These are phyloP conservation scores for Trialeurodes vaporariorum DNA, from an alignment of 1,140 invertebrate genomes.

Conservation along the genomic window DNA sequence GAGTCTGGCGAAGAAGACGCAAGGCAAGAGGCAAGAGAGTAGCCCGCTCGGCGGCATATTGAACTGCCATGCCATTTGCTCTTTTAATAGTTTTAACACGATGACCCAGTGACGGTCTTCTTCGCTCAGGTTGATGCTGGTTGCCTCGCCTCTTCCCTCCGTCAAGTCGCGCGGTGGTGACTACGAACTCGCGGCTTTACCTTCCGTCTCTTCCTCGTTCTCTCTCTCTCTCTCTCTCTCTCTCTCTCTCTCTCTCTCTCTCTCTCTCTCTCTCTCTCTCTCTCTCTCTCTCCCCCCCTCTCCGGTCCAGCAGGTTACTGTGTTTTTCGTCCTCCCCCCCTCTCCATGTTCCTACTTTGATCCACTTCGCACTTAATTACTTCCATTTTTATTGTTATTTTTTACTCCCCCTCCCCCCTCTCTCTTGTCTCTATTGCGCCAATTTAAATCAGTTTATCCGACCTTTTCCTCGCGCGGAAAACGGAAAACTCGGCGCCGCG, in stretches of 20 bases:
- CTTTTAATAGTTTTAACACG: neutral
- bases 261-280: constrained; percentile 1
- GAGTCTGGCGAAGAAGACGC: too few relatives aligned
- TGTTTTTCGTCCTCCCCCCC: neutral
- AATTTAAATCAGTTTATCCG: neutral
- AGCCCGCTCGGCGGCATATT: constrained; percentile 1
- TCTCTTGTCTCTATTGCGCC: neutral
- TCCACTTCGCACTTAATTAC: neutral
- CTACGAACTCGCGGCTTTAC: neutral
- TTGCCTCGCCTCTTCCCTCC: too few relatives aligned
- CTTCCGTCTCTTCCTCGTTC: constrained; percentile 10
- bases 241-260: neutral
- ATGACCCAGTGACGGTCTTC: neutral
- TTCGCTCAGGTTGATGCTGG: constrained; percentile 1
- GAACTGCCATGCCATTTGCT: neutral
- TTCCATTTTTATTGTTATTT: constrained; percentile 1
- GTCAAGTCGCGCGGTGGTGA: too few relatives aligned
- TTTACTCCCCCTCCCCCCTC: too few relatives aligned
- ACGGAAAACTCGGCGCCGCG: too few relatives aligned
- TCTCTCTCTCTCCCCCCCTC: constrained; percentile 6
- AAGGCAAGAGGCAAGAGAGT: too few relatives aligned
- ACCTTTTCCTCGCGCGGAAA: neutral
- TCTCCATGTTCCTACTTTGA: neutral
- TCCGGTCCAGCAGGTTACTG: neutral
- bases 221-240: constrained; percentile 13